Percentiles rank a stretch among this genome's conserved stretches.
phyloP scores from a whole-genome alignment of 2,888 invertebrate genomes.

The Labia minor region DNA sequence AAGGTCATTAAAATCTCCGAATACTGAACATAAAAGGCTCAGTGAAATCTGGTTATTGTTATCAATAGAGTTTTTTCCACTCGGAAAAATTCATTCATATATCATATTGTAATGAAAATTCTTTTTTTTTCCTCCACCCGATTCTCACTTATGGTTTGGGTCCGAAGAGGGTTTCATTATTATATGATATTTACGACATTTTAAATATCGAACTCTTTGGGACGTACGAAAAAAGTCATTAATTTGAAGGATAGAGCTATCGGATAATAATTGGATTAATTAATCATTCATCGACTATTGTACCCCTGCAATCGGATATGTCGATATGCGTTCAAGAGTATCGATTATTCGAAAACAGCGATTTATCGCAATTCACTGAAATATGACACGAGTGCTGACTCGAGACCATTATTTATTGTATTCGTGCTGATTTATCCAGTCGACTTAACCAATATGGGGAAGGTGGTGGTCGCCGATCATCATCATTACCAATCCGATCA shows the following conservation, averaged over 20 bases:
- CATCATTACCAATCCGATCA: too few species aligned
- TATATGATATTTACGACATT: background rate
- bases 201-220: background rate
- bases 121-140: too few species aligned
- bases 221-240: background rate
- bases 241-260: background rate
- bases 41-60: too few species aligned
- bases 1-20: too few species aligned
- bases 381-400: background rate
- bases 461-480: background rate
- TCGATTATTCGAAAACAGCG: background rate
- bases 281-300: background rate
- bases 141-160: too few species aligned
- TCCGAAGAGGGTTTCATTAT: too few species aligned
- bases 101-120: too few species aligned
- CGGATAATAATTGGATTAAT: background rate
- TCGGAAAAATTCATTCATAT: too few species aligned
- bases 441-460: background rate
- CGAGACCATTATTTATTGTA: slow-evolving; percentile 13
- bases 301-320: background rate
- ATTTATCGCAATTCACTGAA: background rate
- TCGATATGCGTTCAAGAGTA: background rate
- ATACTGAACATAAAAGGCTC: too few species aligned
- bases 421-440: background rate
- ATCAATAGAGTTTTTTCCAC: too few species aligned